Conservation (phyloP, 1,140 invertebrate species). For the Diorhabda carinulata region DNA sequence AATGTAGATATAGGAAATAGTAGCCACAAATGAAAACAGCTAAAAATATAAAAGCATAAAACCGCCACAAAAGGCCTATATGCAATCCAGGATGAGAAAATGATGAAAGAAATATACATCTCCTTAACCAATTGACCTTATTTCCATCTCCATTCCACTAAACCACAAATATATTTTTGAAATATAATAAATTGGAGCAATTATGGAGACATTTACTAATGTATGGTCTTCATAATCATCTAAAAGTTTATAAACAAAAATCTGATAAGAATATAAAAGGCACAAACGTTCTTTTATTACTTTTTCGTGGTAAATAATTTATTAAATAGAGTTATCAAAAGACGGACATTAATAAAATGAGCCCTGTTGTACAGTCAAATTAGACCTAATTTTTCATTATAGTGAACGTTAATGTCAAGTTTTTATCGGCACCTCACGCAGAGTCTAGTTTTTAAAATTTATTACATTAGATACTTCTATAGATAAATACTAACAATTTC, state of each 20-base stretch:
- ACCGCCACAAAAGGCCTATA: no score
- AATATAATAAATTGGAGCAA: no score
- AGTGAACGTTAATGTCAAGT: neutral
- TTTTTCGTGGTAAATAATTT: constrained; percentile 3
- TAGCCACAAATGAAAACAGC: no score
- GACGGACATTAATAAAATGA: constrained; percentile 2
- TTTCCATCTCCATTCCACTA: no score
- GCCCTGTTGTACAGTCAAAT: neutral
- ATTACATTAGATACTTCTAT: neutral
- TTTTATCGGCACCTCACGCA: neutral
- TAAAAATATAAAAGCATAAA: no score
- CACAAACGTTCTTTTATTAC: neutral
- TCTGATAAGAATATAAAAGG: neutral
- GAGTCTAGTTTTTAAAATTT: neutral
- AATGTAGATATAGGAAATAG: no score
- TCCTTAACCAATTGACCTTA: no score
- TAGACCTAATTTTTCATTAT: neutral
- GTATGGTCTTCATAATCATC: no score
- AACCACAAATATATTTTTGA: no score
- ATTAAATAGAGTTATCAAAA: constrained; percentile 3
- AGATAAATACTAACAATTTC: neutral
- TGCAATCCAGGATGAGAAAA: no score
- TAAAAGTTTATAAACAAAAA: neutral
- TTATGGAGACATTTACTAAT: no score
- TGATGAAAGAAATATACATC: no score